A percentile compares a stretch with the other conserved stretches of the same genome.
phyloP scores from a whole-genome alignment of 2,888 invertebrate genomes.

The Eupithecia subfuscata region DNA sequence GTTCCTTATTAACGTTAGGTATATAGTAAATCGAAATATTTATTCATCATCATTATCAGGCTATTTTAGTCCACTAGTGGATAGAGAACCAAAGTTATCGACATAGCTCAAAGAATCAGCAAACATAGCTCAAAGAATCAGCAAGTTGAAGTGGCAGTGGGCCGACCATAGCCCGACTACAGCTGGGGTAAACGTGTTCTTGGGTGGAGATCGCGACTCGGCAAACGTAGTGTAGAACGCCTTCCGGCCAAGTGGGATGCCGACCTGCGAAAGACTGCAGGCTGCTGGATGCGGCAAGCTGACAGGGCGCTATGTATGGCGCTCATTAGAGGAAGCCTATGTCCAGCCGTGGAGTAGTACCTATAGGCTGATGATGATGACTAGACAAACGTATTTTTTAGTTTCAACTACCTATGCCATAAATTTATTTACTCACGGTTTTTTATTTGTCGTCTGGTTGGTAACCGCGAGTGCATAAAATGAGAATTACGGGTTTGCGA shows the following conservation, averaged over 20 bases:
- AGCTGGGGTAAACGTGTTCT: no score
- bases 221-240: neutral
- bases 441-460: slow-evolving; percentile 35
- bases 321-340: neutral
- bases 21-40: no score
- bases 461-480: slow-evolving; percentile 46
- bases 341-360: neutral
- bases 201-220: neutral
- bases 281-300: neutral
- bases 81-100: no score
- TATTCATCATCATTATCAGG: no score
- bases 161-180: no score
- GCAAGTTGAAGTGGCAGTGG: no score
- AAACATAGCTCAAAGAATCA: no score
- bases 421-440: neutral
- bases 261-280: neutral
- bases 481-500: slow-evolving; percentile 35
- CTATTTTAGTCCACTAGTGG: no score
- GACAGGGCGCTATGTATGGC: no score
- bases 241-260: neutral
- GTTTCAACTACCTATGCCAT: neutral
- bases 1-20: no score
- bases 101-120: no score
- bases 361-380: neutral
- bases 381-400: neutral